Evolutionary conservation across 2,113 vertebrate species (phyloP), one percentile per base, ranked within the genome.

Genomic region (Strix uralensis): DNA sequence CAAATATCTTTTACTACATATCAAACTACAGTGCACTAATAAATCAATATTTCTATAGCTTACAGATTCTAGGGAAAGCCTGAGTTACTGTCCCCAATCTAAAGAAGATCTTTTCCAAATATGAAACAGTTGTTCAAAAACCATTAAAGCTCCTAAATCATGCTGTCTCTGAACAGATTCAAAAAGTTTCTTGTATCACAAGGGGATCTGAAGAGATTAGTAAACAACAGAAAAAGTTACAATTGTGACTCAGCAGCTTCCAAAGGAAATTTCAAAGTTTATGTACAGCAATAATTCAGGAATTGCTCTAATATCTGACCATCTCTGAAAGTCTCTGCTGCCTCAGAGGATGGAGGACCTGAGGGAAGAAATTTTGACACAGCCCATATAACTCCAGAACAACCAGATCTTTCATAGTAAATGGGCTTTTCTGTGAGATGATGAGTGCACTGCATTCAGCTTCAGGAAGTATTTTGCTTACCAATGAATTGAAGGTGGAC

Each of bases 51-150:
- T 46, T 80, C 10, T 15, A 16, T 13, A 51, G 23, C 5, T 61
- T 78, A 82, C 19, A 82, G 77, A 88, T 94, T 92, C 86, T 87
- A 86, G 40, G 29, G n/a, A 51, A 90, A 84, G 73, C 73, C 83
- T 80, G 47, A 80, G 23, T 67, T 93, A 34, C 51, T 88, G 34
- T 94, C 49, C 70, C 42, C 59, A 94, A 40, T 65, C 22, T 44
- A 90, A 92, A 88, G 49, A 63, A 51, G 20, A 78, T 26, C 20
- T 79, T 87, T 55, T 47, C 11, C 0, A 1, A 71, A 36, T 30
- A 30, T 23, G 19, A 91, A 82, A 66, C 6, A 54, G 49, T 62
- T 61, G n/a, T 46, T 78, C 46, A 82, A 95, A 72, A 95, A 54
- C 67, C 78, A 51, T 81, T 94, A 94, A 72, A 10, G 19, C 42